phyloP scores from a whole-genome alignment of 1,140 invertebrate genomes.

The Dinoponera quadriceps region DNA sequence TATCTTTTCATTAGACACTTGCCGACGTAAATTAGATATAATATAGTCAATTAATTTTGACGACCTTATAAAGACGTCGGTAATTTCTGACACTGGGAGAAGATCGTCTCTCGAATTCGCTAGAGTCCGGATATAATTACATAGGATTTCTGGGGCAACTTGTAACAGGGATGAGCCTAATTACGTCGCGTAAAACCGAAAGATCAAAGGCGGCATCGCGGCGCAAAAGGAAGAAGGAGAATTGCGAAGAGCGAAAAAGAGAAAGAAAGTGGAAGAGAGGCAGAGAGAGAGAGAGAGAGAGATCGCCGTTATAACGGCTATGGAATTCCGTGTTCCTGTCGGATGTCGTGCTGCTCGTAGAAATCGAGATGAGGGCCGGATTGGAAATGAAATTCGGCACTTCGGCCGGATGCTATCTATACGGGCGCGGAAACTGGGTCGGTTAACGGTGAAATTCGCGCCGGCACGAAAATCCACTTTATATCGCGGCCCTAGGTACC shows the following conservation, averaged over 20 bases:
- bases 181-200: slow-evolving; percentile 21
- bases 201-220: slow-evolving; percentile 55
- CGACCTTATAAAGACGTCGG: neutral
- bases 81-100: neutral
- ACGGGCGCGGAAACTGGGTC: slow-evolving; percentile 58
- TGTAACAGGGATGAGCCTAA: slow-evolving; percentile 19
- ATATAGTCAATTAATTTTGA: neutral
- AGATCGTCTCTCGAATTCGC: neutral
- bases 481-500: slow-evolving; percentile 44
- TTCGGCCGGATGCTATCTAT: slow-evolving; percentile 54
- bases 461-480: slow-evolving; percentile 60
- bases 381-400: slow-evolving; percentile 60
- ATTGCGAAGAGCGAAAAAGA: slow-evolving; percentile 12
- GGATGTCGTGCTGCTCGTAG: slow-evolving; percentile 24
- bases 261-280: neutral
- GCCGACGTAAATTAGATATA: neutral
- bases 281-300: slow-evolving; percentile 17
- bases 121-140: slow-evolving; percentile 14
- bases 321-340: slow-evolving; percentile 49
- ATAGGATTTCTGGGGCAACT: slow-evolving; percentile 11
- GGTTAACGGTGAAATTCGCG: slow-evolving; percentile 57
- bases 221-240: neutral
- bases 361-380: slow-evolving; percentile 57
- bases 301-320: slow-evolving; percentile 32
- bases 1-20: too few species aligned